Evolutionary conservation across 2,888 invertebrate species (phyloP).

Genomic region (Agapostemon virescens): DNA sequence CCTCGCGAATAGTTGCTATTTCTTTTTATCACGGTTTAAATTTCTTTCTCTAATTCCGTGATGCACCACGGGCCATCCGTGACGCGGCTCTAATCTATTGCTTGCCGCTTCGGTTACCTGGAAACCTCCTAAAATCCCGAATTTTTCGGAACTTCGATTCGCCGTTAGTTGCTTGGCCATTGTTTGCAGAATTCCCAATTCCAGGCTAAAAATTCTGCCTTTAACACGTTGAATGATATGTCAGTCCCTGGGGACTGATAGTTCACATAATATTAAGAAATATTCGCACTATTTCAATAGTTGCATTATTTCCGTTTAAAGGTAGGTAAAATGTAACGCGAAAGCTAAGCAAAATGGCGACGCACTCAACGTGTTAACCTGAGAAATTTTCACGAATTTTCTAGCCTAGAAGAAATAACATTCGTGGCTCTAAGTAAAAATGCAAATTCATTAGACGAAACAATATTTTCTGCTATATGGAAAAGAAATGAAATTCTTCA

Average conservation of each 20-base stretch:
- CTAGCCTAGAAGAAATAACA: neutral
- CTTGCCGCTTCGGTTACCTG: conserved; percentile 50
- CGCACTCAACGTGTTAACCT: no score
- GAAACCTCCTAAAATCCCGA: conserved; percentile 23
- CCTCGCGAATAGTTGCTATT: conserved; percentile 27
- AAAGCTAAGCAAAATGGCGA: no score
- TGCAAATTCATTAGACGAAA: no score
- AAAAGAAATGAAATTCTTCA: no score
- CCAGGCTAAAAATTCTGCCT: neutral
- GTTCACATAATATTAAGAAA: no score
- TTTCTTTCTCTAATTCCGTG: conserved; percentile 18
- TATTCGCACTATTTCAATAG: no score
- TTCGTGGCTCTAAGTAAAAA: neutral
- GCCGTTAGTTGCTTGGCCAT: neutral
- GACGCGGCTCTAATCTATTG: conserved; percentile 31
- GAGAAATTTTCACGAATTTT: no score
- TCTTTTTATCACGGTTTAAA: conserved; percentile 44
- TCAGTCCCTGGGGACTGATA: no score
- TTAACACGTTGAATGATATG: no score
- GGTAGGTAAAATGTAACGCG: no score
- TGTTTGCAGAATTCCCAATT: neutral
- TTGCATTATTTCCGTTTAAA: no score
- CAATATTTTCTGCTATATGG: no score
- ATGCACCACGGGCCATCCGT: conserved; percentile 17
- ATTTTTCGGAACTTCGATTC: neutral